Evolutionary conservation across 2,113 vertebrate species (phyloP), one percentile per base, ranked within the genome.

Genomic region (Taurulus bubalis): DNA sequence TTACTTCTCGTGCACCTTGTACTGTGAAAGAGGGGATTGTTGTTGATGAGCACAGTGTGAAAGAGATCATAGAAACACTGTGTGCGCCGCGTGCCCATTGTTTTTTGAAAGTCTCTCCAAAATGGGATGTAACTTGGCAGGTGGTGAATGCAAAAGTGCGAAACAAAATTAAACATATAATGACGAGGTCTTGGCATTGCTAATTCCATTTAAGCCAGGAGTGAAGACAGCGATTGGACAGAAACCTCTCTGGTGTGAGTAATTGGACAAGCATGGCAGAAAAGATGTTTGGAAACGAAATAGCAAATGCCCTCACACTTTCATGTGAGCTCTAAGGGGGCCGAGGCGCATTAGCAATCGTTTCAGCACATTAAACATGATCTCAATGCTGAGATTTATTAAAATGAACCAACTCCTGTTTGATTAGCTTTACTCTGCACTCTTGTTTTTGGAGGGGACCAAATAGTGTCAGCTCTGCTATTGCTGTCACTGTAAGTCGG

Each of bases 131-230:
- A 47, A 83, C 60, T 86, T 92, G 86, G 87, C 92, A 91, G 77
- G 83, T 70, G 77, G 72, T 69, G 87, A 92, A 87, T 77, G 69
- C 60, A 79, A 68, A 76, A 78, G 71, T 66, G 64, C 69, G 38
- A 80, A 82, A 88, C 82, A 80, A 83, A 87, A 74, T 68, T 72
- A 67, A 69, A 72, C 1, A 16, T 66, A 85, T 59, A 72, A 86
- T 77, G 87, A 89, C 77, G 79, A 80, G 84, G 75, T 82, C 82
- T 80, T 47, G 32, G 81, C 81, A 84, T 85, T 53, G 70, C 75
- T 91, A 84, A 89, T 90, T 89, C 75, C 80, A 82, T 90, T 90
- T 83, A 83, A 90, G 85, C 83, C 82, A 4, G 78, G 73, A 85
- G 70, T 24, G 53, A 76, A 91, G 84, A 79, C 66, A 47, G 55